Conservation (phyloP, 2,113 vertebrate species). For the Mormyrus iriodes region DNA sequence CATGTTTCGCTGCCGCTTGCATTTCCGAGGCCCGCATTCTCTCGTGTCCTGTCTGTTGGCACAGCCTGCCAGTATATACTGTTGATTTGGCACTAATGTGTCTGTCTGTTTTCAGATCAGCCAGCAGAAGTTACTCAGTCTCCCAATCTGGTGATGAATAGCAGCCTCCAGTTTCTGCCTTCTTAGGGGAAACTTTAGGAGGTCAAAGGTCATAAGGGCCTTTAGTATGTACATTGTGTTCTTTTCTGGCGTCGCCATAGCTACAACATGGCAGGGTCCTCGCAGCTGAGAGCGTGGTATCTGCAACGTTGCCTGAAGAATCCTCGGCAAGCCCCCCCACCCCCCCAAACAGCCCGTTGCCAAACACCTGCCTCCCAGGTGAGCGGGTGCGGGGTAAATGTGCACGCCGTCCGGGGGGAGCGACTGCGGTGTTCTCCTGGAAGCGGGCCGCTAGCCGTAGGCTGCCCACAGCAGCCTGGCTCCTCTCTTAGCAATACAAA, state of each 20-base stretch:
- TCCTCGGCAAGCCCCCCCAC: neutral
- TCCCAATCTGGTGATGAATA: slow-evolving; percentile 1
- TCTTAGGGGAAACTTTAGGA: neutral
- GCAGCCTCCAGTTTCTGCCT: neutral
- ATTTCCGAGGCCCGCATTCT: neutral
- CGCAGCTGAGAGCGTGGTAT: neutral
- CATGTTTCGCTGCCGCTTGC: neutral
- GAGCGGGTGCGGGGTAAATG: neutral
- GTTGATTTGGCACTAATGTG: slow-evolving; percentile 9
- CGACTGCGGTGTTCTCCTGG: neutral
- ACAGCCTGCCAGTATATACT: neutral
- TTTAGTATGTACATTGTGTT: neutral
- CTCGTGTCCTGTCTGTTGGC: neutral
- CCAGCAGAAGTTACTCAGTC: neutral
- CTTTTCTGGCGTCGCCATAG: neutral
- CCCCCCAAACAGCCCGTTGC: neutral
- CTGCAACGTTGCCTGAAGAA: neutral
- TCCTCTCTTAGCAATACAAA: slow-evolving; percentile 33
- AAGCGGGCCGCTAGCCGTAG: neutral
- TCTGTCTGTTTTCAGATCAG: slow-evolving; percentile 7
- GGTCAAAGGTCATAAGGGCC: neutral
- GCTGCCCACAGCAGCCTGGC: slow-evolving; percentile 14
- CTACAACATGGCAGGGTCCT: neutral
- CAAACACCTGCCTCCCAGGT: slow-evolving; percentile 4
- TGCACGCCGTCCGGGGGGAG: neutral